phyloP scores from a whole-genome alignment of 2,113 vertebrate genomes.

The Glaucomys volans region DNA sequence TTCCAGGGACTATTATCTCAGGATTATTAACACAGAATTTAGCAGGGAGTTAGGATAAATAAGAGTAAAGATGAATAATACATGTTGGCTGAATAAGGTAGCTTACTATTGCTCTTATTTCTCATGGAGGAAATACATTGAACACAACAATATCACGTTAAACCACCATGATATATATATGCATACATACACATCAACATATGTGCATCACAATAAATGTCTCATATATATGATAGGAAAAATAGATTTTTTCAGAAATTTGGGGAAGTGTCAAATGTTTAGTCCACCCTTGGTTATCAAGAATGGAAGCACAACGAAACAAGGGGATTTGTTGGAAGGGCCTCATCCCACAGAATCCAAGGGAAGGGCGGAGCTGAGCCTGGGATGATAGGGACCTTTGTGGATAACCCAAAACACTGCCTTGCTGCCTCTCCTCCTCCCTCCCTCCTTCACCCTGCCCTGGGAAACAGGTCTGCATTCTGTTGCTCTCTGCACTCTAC shows the following conservation, averaged over 20 bases:
- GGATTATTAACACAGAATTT: not conserved
- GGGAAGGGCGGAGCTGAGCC: not conserved
- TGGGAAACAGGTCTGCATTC: not conserved
- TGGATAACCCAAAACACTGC: not conserved
- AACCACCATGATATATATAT: not conserved
- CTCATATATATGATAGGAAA: not conserved
- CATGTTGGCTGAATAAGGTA: not conserved
- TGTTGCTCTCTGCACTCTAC: not conserved
- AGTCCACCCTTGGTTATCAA: not conserved
- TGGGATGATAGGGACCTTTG: not conserved
- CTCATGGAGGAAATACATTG: not conserved
- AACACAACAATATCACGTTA: not conserved
- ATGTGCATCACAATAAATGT: too few relatives aligned
- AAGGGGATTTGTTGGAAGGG: not conserved
- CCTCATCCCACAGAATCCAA: not conserved
- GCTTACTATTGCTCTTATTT: not conserved
- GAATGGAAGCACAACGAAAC: not conserved
- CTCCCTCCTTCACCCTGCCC: not conserved
- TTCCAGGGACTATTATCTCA: not conserved
- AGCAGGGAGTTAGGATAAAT: not conserved
- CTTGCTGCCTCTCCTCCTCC: rapidly evolving
- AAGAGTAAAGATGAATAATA: not conserved
- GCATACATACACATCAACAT: too few relatives aligned
- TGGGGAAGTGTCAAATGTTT: not conserved
- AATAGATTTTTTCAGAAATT: not conserved